Evolutionary conservation across 2,113 vertebrate species (phyloP).

Genomic region (Drymodes brunneopygia): DNA sequence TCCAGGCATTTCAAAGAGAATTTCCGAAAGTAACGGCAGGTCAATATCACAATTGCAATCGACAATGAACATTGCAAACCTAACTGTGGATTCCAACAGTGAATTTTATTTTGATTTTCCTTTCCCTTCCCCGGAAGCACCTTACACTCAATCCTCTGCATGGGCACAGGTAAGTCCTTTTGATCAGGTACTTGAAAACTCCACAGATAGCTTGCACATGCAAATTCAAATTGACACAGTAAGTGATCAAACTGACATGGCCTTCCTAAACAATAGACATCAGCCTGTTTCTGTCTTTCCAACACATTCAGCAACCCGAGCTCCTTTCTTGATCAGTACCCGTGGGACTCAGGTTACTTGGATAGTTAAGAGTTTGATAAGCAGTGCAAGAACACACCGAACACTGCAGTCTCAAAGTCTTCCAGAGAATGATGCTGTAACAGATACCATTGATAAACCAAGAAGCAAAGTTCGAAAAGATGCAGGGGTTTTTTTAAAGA

Average conservation of each 20-base stretch:
- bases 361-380: background rate
- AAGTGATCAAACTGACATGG: background rate
- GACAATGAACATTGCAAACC: background rate
- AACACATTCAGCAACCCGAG: background rate
- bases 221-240: background rate
- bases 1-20: background rate
- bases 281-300: background rate
- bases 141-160: background rate
- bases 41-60: background rate
- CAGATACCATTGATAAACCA: background rate
- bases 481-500: background rate
- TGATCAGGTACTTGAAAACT: background rate
- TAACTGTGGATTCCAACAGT: background rate
- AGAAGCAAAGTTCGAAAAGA: background rate
- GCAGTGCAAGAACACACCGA: background rate
- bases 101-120: background rate
- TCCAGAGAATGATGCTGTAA: background rate
- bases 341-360: background rate
- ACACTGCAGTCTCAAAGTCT: background rate
- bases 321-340: background rate
- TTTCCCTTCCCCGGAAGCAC: slow-evolving; percentile 14
- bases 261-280: background rate
- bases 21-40: background rate
- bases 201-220: background rate
- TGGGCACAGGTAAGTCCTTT: background rate